A percentile compares a stretch with the other conserved stretches of the same genome.
These are phyloP conservation scores for Atopsyche davidsoni DNA, from an alignment of 1,140 invertebrate species.

Conservation along the genomic window DNA sequence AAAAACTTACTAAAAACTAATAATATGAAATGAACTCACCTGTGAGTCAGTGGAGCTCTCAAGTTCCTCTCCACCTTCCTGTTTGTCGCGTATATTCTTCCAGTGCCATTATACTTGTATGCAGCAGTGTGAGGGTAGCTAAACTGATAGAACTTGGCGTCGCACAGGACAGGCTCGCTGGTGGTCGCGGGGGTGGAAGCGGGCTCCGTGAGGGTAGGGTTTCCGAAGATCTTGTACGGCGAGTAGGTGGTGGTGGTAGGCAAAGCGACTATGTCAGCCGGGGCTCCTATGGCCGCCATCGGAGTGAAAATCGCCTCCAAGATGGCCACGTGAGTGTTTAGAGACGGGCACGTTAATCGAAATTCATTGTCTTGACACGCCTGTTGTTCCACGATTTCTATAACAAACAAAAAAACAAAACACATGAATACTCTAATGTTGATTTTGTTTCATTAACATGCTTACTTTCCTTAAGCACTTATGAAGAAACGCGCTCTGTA, in stretches of 20 bases:
- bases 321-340: constrained; percentile 47
- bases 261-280: constrained; percentile 31
- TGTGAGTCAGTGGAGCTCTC: constrained; percentile 41
- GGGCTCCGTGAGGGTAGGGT: constrained; percentile 39
- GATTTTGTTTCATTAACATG: too few species aligned
- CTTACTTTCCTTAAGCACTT: too few species aligned
- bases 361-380: constrained; percentile 45
- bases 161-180: constrained; percentile 41
- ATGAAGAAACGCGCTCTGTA: too few species aligned
- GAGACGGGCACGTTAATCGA: constrained; percentile 44
- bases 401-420: constrained; percentile 31
- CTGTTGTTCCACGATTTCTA: constrained; percentile 51
- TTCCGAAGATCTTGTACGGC: constrained; percentile 32
- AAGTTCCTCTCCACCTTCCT: constrained; percentile 38
- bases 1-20: too few species aligned
- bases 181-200: constrained; percentile 37
- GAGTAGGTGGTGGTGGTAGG: constrained; percentile 32
- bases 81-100: constrained; percentile 14
- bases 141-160: constrained; percentile 40
- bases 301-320: constrained; percentile 48
- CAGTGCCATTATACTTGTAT: constrained; percentile 18
- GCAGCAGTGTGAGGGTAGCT: constrained; percentile 30
- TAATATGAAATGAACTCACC: constrained; percentile 36
- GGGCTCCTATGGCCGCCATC: too few species aligned
- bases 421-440: too few species aligned